These are phyloP conservation scores for Melanocharis versteri DNA, from an alignment of 2,113 vertebrate genomes.

Conservation along the genomic window DNA sequence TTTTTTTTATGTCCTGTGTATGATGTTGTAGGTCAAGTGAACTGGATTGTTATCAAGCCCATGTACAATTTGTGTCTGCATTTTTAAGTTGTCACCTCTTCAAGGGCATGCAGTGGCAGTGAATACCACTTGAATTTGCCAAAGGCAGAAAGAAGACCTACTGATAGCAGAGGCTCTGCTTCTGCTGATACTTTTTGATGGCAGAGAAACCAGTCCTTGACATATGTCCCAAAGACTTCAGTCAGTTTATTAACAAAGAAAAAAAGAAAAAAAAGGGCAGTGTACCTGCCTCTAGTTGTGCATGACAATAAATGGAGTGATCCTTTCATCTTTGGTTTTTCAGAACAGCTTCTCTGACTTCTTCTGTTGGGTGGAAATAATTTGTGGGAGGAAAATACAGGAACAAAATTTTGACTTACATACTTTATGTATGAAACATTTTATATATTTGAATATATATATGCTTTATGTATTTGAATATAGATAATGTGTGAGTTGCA, in stretches of 20 bases:
- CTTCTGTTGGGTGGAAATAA: neutral
- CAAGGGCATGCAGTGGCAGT: neutral
- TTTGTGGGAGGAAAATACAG: neutral
- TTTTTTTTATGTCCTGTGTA: neutral
- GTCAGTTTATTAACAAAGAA: neutral
- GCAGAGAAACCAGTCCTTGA: neutral
- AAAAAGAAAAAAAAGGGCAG: neutral
- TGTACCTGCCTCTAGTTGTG: neutral
- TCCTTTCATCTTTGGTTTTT: neutral
- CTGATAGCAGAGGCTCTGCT: neutral
- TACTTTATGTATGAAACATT: neutral
- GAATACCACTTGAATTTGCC: neutral
- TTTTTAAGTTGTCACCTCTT: neutral
- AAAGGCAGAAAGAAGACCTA: neutral
- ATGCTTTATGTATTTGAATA: neutral
- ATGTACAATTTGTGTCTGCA: neutral
- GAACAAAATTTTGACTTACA: neutral
- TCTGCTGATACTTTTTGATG: neutral
- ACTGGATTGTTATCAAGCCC: neutral
- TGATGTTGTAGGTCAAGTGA: neutral
- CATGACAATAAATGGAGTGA: neutral
- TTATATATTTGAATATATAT: neutral
- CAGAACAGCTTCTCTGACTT: neutral
- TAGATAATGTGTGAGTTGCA: neutral
- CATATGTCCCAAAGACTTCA: neutral